Percentiles rank a stretch among this genome's conserved stretches.
Conservation (phyloP, 2,888 invertebrate genomes). For the Biston betularia region DNA sequence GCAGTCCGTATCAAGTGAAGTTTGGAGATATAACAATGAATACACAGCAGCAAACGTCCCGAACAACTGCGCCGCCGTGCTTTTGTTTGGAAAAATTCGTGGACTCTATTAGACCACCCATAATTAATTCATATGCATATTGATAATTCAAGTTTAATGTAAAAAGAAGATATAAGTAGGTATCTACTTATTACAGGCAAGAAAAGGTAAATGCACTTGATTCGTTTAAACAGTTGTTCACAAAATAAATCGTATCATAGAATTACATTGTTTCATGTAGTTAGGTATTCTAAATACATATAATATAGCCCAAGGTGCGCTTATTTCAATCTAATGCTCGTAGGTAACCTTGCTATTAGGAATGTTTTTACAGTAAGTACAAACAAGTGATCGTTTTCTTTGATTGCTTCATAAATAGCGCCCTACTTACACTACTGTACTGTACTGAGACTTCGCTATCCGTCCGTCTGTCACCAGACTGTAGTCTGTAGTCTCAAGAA, state of each 20-base stretch:
- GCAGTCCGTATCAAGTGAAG: conserved; percentile 48
- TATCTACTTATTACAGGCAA: no score
- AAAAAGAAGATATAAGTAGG: no score
- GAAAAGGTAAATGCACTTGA: background rate
- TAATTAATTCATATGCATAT: conserved; percentile 22
- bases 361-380: background rate
- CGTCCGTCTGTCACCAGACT: no score
- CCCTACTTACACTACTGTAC: no score
- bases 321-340: background rate
- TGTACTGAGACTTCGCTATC: no score
- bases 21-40: conserved; percentile 44
- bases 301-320: background rate
- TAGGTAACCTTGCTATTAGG: background rate
- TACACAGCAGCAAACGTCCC: conserved; percentile 20
- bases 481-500: no score
- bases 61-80: conserved; percentile 41
- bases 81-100: conserved; percentile 64
- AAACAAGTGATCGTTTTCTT: background rate
- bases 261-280: no score
- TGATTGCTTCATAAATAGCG: no score
- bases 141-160: background rate
- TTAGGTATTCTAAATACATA: background rate
- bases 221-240: no score
- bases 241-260: no score
- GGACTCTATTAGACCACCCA: conserved; percentile 66